Percentiles rank a stretch among this genome's conserved stretches.
Evolutionary conservation across 2,888 invertebrate species (phyloP).

Genomic region (Pyrochroa serraticornis): DNA sequence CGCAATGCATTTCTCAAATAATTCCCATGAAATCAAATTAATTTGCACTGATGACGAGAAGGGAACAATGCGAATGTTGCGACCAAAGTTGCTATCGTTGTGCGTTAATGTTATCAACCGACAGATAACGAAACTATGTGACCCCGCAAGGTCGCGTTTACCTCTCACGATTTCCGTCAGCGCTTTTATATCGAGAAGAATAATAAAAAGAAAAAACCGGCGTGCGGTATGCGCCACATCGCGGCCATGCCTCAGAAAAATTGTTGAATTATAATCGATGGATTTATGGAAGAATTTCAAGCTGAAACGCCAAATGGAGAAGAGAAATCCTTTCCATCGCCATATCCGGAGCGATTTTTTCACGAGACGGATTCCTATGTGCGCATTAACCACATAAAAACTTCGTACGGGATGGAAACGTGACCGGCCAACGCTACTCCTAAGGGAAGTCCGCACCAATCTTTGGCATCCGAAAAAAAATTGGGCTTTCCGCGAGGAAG

Average conservation of each 20-base stretch:
- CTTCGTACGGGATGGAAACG: too few relatives aligned
- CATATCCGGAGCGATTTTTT: background rate
- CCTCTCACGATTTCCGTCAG: background rate
- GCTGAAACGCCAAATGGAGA: conserved; percentile 5
- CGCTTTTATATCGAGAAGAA: background rate
- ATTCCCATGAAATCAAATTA: conserved; percentile 9
- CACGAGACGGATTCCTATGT: background rate
- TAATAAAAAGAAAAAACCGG: background rate
- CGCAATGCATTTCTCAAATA: conserved; percentile 9
- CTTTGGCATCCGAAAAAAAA: background rate
- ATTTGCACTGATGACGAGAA: background rate
- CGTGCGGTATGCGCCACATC: background rate
- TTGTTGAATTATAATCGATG: background rate
- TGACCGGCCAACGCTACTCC: too few relatives aligned
- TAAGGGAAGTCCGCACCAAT: too few relatives aligned
- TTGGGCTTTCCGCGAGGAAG: too few relatives aligned
- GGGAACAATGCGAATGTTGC: background rate
- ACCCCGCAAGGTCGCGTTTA: conserved; percentile 25
- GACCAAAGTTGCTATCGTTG: conserved; percentile 4
- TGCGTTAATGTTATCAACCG: conserved; percentile 2
- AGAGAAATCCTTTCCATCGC: conserved; percentile 2
- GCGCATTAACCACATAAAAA: background rate
- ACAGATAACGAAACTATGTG: conserved; percentile 23
- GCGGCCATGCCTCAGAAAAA: too few relatives aligned
- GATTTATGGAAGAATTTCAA: conserved; percentile 8